Evolutionary conservation across 2,113 vertebrate species (phyloP).

Genomic region (Anolis sagrei): DNA sequence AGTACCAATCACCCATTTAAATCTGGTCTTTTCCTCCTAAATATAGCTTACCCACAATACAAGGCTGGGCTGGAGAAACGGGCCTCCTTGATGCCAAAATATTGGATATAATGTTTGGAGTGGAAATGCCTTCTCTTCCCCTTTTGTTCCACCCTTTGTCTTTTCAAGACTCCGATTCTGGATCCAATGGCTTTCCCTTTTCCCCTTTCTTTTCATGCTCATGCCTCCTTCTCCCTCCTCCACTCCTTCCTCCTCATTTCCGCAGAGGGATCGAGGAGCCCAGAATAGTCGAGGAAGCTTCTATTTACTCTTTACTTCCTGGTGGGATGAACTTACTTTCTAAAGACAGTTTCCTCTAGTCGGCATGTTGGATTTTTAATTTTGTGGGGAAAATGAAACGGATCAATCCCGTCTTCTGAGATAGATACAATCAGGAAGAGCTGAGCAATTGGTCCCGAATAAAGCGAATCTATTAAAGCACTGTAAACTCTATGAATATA

Average conservation of each 20-base stretch:
- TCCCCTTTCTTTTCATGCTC: too few species aligned
- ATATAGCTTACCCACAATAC: too few species aligned
- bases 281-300: neutral
- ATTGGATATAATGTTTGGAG: neutral
- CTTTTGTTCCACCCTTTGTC: rapidly evolving
- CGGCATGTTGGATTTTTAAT: neutral
- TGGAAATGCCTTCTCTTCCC: neutral
- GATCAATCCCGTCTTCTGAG: neutral
- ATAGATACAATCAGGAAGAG: neutral
- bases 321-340: neutral
- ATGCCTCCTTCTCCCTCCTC: too few species aligned
- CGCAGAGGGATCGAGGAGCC: too few species aligned
- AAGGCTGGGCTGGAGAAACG: neutral
- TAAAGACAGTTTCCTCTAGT: neutral
- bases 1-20: neutral
- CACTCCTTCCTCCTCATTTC: neutral
- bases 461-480: too few species aligned
- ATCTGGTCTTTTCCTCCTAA: too few species aligned
- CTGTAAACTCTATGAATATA: too few species aligned
- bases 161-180: neutral
- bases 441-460: too few species aligned
- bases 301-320: neutral
- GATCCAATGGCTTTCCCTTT: neutral
- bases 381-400: neutral
- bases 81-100: neutral